Evolutionary conservation across 2,113 vertebrate species (phyloP), one percentile per base, ranked within the genome.

Genomic region (Antennarius striatus): DNA sequence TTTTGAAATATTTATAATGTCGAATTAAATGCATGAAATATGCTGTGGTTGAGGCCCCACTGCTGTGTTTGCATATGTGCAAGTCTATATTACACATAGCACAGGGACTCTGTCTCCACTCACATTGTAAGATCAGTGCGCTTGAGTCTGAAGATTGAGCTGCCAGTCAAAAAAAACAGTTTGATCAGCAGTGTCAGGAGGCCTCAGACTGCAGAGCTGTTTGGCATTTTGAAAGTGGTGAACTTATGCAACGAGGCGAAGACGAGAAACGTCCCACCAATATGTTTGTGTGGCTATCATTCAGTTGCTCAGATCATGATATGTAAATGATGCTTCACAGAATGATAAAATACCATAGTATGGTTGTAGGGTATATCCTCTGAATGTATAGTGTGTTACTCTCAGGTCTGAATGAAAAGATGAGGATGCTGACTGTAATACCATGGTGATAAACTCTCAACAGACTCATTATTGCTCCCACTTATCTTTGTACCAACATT

Each of bases 401-500:
- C n/a, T 58, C 12, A 28, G 13, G 15, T 13, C 40, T 45, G 17
- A 58, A 48, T 32, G 45, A 60, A 47, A 60, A n/a, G 57, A 13
- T 15, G 14, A 47, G 30, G 42, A 14, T 30, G 7, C 50, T 55
- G 42, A 43, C 14, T 54, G 45, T 36, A 30, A 10, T 0, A 0
- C 2, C 43, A 0, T 46, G 13, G 1, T 56, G 15, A 56, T 30
- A 32, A 67, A 71, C 63, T 53, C 43, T 36, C 42, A 61, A 12
- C 28, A 28, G n/a, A 50, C 10, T 12, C 16, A 50, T 67, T 10
- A 10, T 47, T 2, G 4, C 42, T n/a, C 6, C 0, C 2, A 49
- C 16, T 66, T 58, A 32, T 48, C 30, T 57, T 81, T 72, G 32
- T 11, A 32, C 36, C 30, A 43, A 56, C 54, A 12, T 5, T 51